These are phyloP conservation scores for Vanessa tameamea DNA, from an alignment of 1,140 invertebrate species.

Conservation along the genomic window DNA sequence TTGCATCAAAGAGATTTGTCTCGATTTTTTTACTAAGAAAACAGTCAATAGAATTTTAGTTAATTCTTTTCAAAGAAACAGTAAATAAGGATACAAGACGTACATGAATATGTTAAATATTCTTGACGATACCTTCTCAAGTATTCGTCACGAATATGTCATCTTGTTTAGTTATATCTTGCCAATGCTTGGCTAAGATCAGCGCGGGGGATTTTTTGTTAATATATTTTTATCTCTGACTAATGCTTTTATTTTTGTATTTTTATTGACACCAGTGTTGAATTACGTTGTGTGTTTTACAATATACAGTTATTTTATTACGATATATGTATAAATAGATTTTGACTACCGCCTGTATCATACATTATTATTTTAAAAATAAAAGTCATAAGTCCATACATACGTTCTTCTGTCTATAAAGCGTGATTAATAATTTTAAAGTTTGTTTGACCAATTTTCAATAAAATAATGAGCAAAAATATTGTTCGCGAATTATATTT, in stretches of 20 bases:
- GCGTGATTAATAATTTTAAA: no score
- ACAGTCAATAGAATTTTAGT: no score
- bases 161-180: slow-evolving; percentile 11
- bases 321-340: neutral
- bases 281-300: slow-evolving; percentile 48
- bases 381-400: no score
- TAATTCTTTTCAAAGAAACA: no score
- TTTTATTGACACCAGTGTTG: slow-evolving; percentile 46
- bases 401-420: no score
- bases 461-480: no score
- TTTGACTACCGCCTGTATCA: neutral
- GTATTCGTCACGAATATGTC: slow-evolving; percentile 8
- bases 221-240: slow-evolving; percentile 53
- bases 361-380: no score
- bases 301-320: neutral
- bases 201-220: slow-evolving; percentile 16
- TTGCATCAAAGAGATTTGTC: no score
- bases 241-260: slow-evolving; percentile 60
- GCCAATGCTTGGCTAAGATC: slow-evolving; percentile 15
- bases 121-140: neutral
- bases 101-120: neutral
- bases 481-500: no score
- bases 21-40: no score
- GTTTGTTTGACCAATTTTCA: no score
- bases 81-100: no score